Base-by-base conservation (phyloP, 2,797 vertebrate genomes). In the Chanos chanos region DNA sequence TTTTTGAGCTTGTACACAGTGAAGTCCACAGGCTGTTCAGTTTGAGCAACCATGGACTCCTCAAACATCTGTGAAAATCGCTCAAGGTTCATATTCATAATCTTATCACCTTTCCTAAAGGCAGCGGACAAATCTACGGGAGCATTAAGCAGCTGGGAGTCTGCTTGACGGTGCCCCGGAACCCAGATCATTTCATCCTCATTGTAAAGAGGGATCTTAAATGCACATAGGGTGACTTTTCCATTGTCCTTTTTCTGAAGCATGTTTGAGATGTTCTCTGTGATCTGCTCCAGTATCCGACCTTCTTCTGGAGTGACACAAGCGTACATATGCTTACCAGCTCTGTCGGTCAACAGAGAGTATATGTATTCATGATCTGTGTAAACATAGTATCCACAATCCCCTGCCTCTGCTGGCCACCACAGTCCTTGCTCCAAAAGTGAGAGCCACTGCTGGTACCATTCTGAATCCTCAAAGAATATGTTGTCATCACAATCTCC, bases 381-480 rank as follows among this genome's bases (percentile, higher is more conserved):
- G 72, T 95, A 97, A 81, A 96, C 86, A 71, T 90, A 98, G 78
- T 97, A 94, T 1, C 95, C 96, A 87, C 91, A 98, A 45, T 96
- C 88, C 10, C 93, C 94, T 72, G 85, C 81, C 67, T 97, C 94
- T 57, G 93, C 93, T 15, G 92, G 92, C 93, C 94, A 97, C 96
- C 97, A 99, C 21, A 97, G 30, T 0, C 94, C 95, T 79, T 92
- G 91, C 64, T 95, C 92, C 80, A 99, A 76, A 47, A 92, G 83
- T 60, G 87, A 89, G 60, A 96, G 82, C 96, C 95, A 99, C 48
- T 95, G 91, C 59, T 94, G 91, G 73, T 95, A 95, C 77, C 93
- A 94, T 75, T 86, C 92, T 69, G 78, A 77, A 63, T 92, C 89
- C 43, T 83, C 84, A 60, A 86, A 87, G 43, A 88, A 77, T 45